Conservation (phyloP, 2,888 invertebrate species). For the Drosophila stalkeri region DNA sequence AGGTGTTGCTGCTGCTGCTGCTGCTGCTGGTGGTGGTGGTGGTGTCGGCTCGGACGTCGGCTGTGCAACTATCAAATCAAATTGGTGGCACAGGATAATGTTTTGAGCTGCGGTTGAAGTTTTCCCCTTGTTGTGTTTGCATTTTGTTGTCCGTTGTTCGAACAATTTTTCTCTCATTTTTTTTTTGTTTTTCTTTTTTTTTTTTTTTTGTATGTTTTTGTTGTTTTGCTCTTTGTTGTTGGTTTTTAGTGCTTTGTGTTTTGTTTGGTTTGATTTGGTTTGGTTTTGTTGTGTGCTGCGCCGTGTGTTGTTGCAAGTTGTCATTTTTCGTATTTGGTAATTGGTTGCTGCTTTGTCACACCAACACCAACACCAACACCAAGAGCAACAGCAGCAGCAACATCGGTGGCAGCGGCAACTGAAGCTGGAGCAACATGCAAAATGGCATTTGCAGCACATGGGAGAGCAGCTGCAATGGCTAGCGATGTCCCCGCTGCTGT, state of each 20-base stretch:
- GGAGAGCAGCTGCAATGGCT: conserved; percentile 33
- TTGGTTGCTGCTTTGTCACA: conserved; percentile 80
- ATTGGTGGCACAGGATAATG: conserved; percentile 81
- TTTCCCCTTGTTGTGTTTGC: conserved; percentile 51
- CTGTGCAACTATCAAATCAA: conserved; percentile 79
- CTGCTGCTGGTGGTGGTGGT: neutral
- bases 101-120: conserved; percentile 78
- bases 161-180: conserved; percentile 33
- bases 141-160: conserved; percentile 47
- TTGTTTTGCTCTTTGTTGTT: conserved; percentile 21
- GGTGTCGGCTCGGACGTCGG: conserved; percentile 53
- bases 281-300: conserved; percentile 27
- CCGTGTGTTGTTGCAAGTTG: conserved; percentile 72
- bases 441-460: conserved; percentile 69
- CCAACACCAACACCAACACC: conserved; percentile 46
- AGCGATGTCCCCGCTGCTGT: conserved; percentile 2
- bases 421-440: conserved; percentile 62
- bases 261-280: conserved; percentile 43
- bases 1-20: conserved; percentile 4
- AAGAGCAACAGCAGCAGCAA: conserved; percentile 26
- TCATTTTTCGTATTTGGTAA: conserved; percentile 81
- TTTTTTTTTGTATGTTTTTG: neutral
- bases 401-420: conserved; percentile 23
- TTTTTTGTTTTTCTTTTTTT: neutral
- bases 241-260: conserved; percentile 50